Conservation (phyloP, 1,140 invertebrate genomes). For the Delia radicum region DNA sequence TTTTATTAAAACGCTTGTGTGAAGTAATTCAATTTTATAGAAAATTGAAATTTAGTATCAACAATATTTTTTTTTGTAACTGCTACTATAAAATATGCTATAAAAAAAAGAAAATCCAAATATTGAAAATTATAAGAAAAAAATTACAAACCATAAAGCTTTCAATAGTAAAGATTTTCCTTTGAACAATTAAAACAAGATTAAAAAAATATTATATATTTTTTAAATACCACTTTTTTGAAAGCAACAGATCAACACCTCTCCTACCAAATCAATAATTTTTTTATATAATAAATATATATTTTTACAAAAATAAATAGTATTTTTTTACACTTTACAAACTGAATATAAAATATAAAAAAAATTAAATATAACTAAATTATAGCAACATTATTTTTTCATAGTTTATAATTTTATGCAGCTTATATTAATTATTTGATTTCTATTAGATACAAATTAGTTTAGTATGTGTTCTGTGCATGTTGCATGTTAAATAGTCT, state of each 20-base stretch:
- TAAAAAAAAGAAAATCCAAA: neutral
- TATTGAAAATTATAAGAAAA: neutral
- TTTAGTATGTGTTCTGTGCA: conserved; percentile 18
- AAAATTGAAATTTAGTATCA: neutral
- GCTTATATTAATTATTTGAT: neutral
- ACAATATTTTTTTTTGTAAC: too few species aligned
- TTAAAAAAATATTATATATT: neutral
- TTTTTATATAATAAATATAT: neutral
- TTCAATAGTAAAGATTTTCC: conserved; percentile 1
- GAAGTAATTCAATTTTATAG: neutral
- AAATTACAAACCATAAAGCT: neutral
- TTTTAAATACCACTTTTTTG: neutral
- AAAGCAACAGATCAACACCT: conserved; percentile 55
- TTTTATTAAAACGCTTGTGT: neutral
- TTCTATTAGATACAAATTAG: neutral
- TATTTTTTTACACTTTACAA: neutral
- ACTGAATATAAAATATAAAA: neutral
- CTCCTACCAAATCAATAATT: conserved; percentile 40
- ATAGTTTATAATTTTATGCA: neutral
- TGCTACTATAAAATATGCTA: neutral
- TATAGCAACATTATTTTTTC: neutral
- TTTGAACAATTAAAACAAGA: neutral
- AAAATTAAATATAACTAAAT: neutral
- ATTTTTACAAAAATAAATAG: neutral
- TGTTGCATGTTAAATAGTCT: conserved; percentile 19